Base-by-base conservation (phyloP, 2,113 vertebrate species). In the Nibea coibor region DNA sequence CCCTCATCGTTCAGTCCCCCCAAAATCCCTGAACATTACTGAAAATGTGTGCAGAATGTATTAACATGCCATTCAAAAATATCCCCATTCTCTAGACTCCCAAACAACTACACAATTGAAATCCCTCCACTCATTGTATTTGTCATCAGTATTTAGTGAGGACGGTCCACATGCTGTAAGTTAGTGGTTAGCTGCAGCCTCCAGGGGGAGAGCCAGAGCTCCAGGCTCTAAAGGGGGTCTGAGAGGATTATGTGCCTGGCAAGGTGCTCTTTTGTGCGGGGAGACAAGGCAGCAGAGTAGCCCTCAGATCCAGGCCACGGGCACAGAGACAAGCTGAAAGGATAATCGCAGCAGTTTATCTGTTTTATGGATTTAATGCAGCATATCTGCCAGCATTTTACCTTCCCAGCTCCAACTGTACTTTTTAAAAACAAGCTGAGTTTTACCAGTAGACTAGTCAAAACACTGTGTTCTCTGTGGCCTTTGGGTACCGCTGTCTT, bases 251-350 rank as follows among this genome's bases (percentile, higher is more conserved):
- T n/a, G 42, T 79, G n/a, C 51, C 76, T 80, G 67, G 78, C 87
- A 85, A 89, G 85, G 85, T 88, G 83, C 68, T 90, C 80, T 78
- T 88, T 71, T 87, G 84, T 87, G 76, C 77, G 26, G 43, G 61
- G 43, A 80, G 71, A 53, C 28, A 28, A 80, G 75, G 87, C 56
- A 53, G 75, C 57, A 35, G 65, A 74, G 86, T 64, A 54, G 6
- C 62, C 80, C 56, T 65, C 73, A 81, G 80, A 83, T 76, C 26
- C 69, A 78, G 70, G 66, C 75, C 71, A 78, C 65, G 53, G 70
- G 78, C 75, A 78, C 43, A 56, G 57, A 66, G 63, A 82, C 28
- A 1, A 71, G 62, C 76, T 72, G 69, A 81, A 75, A 78, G 65
- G 75, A 69, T 81, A 78, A 80, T 20, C 20, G 1, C 12, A 35